Evolutionary conservation across 2,113 vertebrate genomes (phyloP).

Genomic region (Cebidichthys violaceus): DNA sequence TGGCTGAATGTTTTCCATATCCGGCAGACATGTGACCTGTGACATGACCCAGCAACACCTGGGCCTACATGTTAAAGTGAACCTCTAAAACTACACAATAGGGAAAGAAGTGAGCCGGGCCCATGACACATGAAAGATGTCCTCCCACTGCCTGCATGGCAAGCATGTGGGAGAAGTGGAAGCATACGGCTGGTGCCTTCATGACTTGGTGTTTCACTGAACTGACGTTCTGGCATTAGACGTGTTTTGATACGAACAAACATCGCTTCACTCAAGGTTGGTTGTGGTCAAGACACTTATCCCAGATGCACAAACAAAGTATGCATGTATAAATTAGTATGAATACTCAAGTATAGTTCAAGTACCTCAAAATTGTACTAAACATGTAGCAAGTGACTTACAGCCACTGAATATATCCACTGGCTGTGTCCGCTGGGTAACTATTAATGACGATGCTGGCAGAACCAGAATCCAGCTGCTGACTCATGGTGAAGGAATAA

Average conservation of each 20-base stretch:
- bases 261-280: background rate
- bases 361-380: too few relatives aligned
- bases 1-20: constrained; percentile 14
- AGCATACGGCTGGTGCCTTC: background rate
- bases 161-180: background rate
- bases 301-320: background rate
- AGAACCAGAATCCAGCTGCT: background rate
- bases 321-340: background rate
- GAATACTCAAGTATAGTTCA: background rate
- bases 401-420: background rate
- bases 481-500: constrained; percentile 4
- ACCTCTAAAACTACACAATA: constrained; percentile 16
- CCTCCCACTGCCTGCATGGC: constrained; percentile 8
- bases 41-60: constrained; percentile 28
- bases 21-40: constrained; percentile 12
- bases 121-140: constrained; percentile 30
- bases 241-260: background rate
- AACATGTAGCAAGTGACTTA: background rate
- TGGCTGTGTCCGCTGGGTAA: background rate
- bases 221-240: background rate
- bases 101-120: constrained; percentile 17
- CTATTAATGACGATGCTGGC: background rate
- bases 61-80: background rate
- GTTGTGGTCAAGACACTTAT: background rate
- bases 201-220: constrained; percentile 8